Evolutionary conservation across 1,140 invertebrate species (phyloP), one percentile per base, ranked within the genome.

Genomic region (Laupala kohalensis): DNA sequence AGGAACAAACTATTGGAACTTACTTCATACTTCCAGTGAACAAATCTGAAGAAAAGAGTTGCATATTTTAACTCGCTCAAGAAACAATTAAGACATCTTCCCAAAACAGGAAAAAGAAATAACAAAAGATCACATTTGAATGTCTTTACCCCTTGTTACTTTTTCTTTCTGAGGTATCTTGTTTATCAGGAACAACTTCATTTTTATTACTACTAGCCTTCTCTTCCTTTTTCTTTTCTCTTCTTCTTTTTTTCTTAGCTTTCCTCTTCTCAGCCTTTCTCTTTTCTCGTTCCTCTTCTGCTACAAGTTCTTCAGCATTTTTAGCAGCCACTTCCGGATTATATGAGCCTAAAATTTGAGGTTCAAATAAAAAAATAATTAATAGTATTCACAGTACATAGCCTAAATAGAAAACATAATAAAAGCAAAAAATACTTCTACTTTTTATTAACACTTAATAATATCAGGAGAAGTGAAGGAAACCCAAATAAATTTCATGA

Each of bases 231-330:
- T 64, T 65, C 23, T 71, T 71, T n/a, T 29, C 64, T 25, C 64
- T 53, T 26, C 24, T 64, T 23, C 26, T 64, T 25, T 65, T 71
- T 24, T 71, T 53, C 23, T 64, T 65, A 25, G 29, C 6, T 5
- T 64, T 65, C 29, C 63, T 71, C 63, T 71, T 71, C 27, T 71
- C 63, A 19, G 62, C 70, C 26, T 71, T 71, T n/a, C 64, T 26
- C 26, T 71, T 71, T 26, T 71, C 70, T 28, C 64, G 25, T 27
- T 71, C 70, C 29, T 71, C 70, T 53, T 71, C 70, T 23, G 70
- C 70, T 23, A 71, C 70, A 9, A 71, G 70, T n/a, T 64, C 70
- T 19, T 71, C 28, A 12, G 70, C 70, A 27, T 65, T 71, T 27
- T 71, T 71, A 1, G 13, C 19, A 19, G 70, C 62, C 13, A 71